Percentiles rank a stretch among this genome's conserved stretches.
Conservation (phyloP, 2,113 vertebrate species). For the Chlamydotis undulata region DNA sequence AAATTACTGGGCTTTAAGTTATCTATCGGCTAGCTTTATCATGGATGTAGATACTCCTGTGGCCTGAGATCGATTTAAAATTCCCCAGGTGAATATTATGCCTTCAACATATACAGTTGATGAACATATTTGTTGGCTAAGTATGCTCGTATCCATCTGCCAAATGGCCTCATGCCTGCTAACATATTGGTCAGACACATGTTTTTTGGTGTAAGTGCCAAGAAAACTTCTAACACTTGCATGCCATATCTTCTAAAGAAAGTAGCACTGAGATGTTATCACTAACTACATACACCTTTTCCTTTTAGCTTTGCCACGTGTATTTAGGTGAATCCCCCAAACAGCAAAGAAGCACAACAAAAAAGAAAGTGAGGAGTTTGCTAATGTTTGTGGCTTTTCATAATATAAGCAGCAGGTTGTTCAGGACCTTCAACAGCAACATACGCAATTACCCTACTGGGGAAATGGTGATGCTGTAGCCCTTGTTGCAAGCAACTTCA, state of each 20-base stretch:
- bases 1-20: neutral
- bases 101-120: neutral
- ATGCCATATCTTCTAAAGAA: neutral
- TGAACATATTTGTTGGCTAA: slow-evolving; percentile 32
- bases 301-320: neutral
- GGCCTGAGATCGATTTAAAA: neutral
- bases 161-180: slow-evolving; percentile 34
- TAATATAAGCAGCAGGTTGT: neutral
- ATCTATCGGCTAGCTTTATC: neutral
- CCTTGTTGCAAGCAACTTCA: rapidly evolving
- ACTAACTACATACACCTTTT: neutral
- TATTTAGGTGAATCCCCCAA: neutral
- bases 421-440: neutral
- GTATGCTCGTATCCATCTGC: neutral
- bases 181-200: slow-evolving; percentile 44
- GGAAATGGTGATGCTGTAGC: neutral
- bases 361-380: neutral
- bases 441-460: neutral
- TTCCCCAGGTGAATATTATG: slow-evolving; percentile 33
- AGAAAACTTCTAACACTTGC: slow-evolving; percentile 2
- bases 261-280: neutral
- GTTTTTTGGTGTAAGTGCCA: slow-evolving; percentile 7
- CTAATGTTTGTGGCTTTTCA: slow-evolving; percentile 22
- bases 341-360: neutral
- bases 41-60: neutral